Evolutionary conservation across 2,888 invertebrate species (phyloP).

Genomic region (Eumerus sabulonum): DNA sequence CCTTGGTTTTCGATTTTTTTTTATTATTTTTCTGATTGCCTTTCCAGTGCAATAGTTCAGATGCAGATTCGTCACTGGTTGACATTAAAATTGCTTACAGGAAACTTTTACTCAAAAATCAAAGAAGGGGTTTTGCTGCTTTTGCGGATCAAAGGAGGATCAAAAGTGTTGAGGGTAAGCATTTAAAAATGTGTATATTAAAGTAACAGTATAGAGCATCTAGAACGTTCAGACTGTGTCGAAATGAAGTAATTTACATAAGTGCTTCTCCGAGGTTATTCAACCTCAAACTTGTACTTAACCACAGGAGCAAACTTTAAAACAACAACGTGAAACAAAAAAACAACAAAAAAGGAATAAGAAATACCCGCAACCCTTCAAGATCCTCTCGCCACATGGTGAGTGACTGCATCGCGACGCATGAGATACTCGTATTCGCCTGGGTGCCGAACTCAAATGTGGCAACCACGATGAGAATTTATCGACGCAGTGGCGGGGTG

Average conservation of each 20-base stretch:
- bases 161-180: too few species aligned
- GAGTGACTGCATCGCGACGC: neutral
- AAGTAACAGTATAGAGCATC: neutral
- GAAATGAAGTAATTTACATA: conserved; percentile 50
- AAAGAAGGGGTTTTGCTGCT: too few species aligned
- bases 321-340: conserved; percentile 10
- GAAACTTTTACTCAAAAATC: too few species aligned
- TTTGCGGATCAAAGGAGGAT: too few species aligned
- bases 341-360: conserved; percentile 23
- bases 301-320: neutral
- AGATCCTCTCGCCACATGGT: conserved; percentile 2
- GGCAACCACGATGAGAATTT: too few species aligned
- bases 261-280: conserved; percentile 43
- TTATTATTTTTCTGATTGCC: too few species aligned
- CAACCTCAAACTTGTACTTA: conserved; percentile 19
- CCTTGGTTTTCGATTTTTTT: too few species aligned
- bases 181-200: too few species aligned
- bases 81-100: too few species aligned
- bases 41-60: too few species aligned
- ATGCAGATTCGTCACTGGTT: too few species aligned
- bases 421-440: conserved; percentile 12
- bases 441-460: conserved; percentile 12
- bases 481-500: neutral
- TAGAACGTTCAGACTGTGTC: conserved; percentile 8
- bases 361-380: conserved; percentile 19